Conservation (phyloP, 2,888 invertebrate species). For the Xylophagus ater region DNA sequence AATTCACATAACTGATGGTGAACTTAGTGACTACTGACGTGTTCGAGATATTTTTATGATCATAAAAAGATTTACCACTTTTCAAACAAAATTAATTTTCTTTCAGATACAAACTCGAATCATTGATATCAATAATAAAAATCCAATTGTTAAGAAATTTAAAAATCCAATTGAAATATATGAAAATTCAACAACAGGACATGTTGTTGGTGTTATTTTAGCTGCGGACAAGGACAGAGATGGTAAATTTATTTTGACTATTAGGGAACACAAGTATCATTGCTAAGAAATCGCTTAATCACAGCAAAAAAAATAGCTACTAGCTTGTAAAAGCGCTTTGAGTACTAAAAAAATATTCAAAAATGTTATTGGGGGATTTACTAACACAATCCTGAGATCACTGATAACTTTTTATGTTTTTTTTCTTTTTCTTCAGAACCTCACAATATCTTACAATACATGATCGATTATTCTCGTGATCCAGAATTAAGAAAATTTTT, state of each 20-base stretch:
- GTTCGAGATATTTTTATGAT: conserved; percentile 31
- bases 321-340: no score
- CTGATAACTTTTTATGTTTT: no score
- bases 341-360: no score
- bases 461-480: conserved; percentile 42
- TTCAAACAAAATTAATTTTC: no score
- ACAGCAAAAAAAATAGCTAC: no score
- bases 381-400: no score
- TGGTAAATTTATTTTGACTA: conserved; percentile 35
- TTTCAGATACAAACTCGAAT: conserved; percentile 46
- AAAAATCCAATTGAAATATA: conserved; percentile 35
- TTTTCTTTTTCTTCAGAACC: conserved; percentile 35
- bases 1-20: conserved; percentile 46
- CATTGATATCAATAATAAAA: conserved; percentile 50
- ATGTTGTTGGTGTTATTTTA: conserved; percentile 36
- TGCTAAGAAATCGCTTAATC: no score
- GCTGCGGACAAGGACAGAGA: conserved; percentile 49
- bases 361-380: no score
- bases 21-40: conserved; percentile 31
- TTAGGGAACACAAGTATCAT: no score
- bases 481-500: conserved; percentile 42
- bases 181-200: conserved; percentile 42
- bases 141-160: conserved; percentile 37
- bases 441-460: conserved; percentile 45
- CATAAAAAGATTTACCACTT: no score